phyloP scores from a whole-genome alignment of 37 sponge, comb jelly and placozoan species.

The Chondrosia reniformis region DNA sequence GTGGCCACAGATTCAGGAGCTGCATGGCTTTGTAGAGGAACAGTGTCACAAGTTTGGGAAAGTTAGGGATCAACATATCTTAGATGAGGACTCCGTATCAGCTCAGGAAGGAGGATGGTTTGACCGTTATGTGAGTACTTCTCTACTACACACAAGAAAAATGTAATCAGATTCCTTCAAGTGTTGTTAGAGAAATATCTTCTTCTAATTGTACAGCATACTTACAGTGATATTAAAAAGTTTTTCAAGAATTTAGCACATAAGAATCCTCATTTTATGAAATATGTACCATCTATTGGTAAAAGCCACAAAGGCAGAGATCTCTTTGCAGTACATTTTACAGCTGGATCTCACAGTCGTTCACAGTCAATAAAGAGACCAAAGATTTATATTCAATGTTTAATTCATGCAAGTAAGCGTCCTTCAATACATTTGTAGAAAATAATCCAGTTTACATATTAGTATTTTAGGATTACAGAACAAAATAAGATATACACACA shows the following conservation, averaged over 20 bases:
- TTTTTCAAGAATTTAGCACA: conserved; percentile 48
- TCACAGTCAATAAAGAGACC: conserved; percentile 12
- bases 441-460: neutral
- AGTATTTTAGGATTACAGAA: too few relatives aligned
- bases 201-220: conserved; percentile 37
- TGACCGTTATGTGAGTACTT: too few relatives aligned
- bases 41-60: too few relatives aligned
- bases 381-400: conserved; percentile 67
- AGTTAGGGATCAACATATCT: too few relatives aligned
- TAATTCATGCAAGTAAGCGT: conserved; percentile 26
- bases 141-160: too few relatives aligned
- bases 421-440: neutral
- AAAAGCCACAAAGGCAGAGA: conserved; percentile 29
- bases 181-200: neutral
- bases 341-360: neutral
- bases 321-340: conserved; percentile 66
- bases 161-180: neutral
- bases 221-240: conserved; percentile 19
- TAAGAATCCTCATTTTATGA: conserved; percentile 24
- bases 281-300: conserved; percentile 46
- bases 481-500: too few relatives aligned
- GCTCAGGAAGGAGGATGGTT: too few relatives aligned
- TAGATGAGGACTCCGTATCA: too few relatives aligned
- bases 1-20: too few relatives aligned
- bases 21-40: too few relatives aligned